Base-by-base conservation (phyloP, 1,140 invertebrate genomes). In the Drosophila kurseongensis region DNA sequence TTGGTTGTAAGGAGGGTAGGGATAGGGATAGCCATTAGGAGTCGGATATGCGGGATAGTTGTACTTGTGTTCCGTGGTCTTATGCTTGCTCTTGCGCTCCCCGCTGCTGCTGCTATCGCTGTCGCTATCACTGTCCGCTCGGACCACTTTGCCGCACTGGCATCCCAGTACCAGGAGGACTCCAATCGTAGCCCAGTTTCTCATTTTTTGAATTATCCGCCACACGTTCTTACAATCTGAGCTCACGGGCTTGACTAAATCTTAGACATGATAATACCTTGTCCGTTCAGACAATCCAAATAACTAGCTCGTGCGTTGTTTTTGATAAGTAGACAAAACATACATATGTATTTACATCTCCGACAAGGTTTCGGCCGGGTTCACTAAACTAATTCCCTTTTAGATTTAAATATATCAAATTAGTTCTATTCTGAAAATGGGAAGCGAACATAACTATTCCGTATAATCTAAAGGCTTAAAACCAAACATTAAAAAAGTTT, bases 31-130 rank as follows among this genome's bases (percentile, higher is more conserved):
- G 2, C 13, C 47, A 9, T 48, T 42, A 0, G 36, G 36, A 12
- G 7, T 4, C 0, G 67, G 50, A 47, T 88, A 82, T 0, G 58
- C 75, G 1, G 81, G 79, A 44, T 82, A 56, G 32, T 85, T 85
- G 45, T 82, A 69, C 55, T 82, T 82, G 9, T 80, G 58, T 29
- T 73, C 60, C 8, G 56, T 51, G 1, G 13, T 18, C 2, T 42
- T 48, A 35, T 56, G 9, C 9, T 48, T 61, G 35, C 56, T 3
- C 1, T 50, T 42, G 8, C 18, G 32, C n/a, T 81, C 74, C 8
- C 74, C 68, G 13, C 73, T 65, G 41, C 60, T 67, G 29, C 59
- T 65, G 50, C 66, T 77, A 6, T 36, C 47, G 36, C 80, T 82
- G 2, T 32, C 29, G 8, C 69, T 78, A 40, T 80, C 73, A 36